Evolutionary conservation across 2,888 invertebrate species (phyloP), one percentile per base, ranked within the genome.

Genomic region (Rhopalosiphum nymphaeae): DNA sequence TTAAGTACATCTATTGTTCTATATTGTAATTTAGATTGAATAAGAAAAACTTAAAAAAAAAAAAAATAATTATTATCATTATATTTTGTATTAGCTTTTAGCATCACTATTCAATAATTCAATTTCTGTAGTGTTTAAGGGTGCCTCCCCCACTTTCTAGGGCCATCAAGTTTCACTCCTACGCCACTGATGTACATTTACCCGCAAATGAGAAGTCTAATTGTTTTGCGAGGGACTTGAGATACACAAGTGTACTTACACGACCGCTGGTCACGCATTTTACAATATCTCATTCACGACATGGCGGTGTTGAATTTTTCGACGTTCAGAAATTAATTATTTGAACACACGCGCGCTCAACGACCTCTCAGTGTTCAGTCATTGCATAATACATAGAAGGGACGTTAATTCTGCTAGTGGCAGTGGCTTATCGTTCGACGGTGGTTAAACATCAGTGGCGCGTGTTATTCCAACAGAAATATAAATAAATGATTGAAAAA

Each of bases 251-350:
- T 78, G 78, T 78, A 21, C 36, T 36, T 78, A 2, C n/a, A 16
- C n/a, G 56, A 26, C 7, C 42, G 9, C 44, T 21, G 61, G 89
- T 90, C 11, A 21, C 11, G 11, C 29, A 46, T 90, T 88, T 61
- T 61, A 21, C 44, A 25, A 29, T 46, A 46, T 46, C 1, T 5
- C 78, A 7, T 36, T 78, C 21, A 21, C 21, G 78, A 9, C 21
- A 78, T 1, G 36, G 78, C 3, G 29, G 61, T 26, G 61, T 61
- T 3, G 29, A 2, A 21, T 78, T 86, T 67, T 67, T 90, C 42
- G n/a, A 61, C 25, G n/a, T 90, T 90, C 10, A n/a, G 25, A 90
- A 67, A 90, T 90, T 67, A 90, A 67, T 90, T 90, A 90, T 67
- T 90, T 67, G 46, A 67, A n/a, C 11, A 90, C 90, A 90, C 90